phyloP scores from a whole-genome alignment of 2,888 invertebrate genomes.

The Deladenus siricidicola region DNA sequence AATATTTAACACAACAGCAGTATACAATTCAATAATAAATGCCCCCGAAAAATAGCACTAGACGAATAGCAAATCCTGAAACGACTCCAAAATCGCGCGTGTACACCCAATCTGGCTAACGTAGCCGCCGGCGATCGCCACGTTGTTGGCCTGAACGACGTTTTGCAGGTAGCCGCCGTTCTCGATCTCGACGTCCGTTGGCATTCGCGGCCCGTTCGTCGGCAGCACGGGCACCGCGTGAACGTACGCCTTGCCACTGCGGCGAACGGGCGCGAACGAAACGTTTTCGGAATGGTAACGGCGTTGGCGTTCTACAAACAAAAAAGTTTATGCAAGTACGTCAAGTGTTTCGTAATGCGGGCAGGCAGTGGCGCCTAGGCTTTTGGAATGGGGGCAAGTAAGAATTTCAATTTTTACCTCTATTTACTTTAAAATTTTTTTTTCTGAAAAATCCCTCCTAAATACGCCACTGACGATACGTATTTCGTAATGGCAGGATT shows the following conservation, averaged over 20 bases:
- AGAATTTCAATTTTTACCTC: no score
- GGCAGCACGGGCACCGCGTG: slow-evolving; percentile 57
- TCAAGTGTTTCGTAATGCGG: no score
- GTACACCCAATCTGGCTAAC: slow-evolving; percentile 35
- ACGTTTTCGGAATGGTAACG: slow-evolving; percentile 57
- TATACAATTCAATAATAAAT: no score
- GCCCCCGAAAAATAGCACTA: no score
- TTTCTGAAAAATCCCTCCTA: no score
- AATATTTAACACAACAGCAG: no score
- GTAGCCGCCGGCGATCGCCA: slow-evolving; percentile 43
- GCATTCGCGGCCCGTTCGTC: slow-evolving; percentile 56
- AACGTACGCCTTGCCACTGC: slow-evolving; percentile 64
- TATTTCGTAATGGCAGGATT: no score
- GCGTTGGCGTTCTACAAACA: slow-evolving; percentile 19
- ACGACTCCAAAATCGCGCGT: slow-evolving; percentile 44
- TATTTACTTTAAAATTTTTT: no score
- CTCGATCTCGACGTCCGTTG: slow-evolving; percentile 60
- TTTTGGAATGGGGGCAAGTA: no score
- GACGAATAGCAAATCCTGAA: slow-evolving; percentile 35
- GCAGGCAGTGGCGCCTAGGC: no score
- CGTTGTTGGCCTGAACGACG: slow-evolving; percentile 26
- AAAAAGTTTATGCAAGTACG: neutral
- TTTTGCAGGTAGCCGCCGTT: slow-evolving; percentile 35
- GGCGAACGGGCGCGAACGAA: slow-evolving; percentile 65
- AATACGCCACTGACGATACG: no score